Percentiles rank a stretch among this genome's conserved stretches.
These are phyloP conservation scores for Cosmorhoe ocellata DNA, from an alignment of 2,888 invertebrate species.

Conservation along the genomic window DNA sequence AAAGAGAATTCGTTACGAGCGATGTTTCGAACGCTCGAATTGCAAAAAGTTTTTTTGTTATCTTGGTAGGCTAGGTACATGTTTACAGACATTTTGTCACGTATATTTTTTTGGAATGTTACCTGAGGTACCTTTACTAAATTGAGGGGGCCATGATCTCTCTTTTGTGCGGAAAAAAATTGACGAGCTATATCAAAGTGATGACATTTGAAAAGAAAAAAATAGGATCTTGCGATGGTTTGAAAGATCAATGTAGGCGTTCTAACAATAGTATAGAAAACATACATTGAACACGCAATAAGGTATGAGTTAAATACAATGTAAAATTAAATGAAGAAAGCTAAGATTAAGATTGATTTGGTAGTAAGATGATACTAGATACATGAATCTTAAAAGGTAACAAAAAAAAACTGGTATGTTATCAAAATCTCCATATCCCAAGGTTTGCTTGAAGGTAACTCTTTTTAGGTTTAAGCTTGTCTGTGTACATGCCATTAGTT, in stretches of 20 bases:
- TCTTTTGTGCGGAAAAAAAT: slow-evolving; percentile 55
- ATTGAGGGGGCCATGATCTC: slow-evolving; percentile 66
- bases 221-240: slow-evolving; percentile 38
- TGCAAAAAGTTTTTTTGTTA: slow-evolving; percentile 56
- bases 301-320: slow-evolving; percentile 8
- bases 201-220: slow-evolving; percentile 62
- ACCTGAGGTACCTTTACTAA: slow-evolving; percentile 70
- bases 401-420: no score
- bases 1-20: slow-evolving; percentile 64
- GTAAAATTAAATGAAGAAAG: no score
- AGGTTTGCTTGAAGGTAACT: no score
- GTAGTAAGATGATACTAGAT: no score
- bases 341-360: no score
- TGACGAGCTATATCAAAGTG: slow-evolving; percentile 66
- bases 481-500: no score
- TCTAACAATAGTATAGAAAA: slow-evolving; percentile 14
- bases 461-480: no score
- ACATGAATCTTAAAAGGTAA: no score
- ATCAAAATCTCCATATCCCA: no score
- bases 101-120: slow-evolving; percentile 67
- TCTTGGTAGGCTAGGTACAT: slow-evolving; percentile 72
- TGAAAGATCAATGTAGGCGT: slow-evolving; percentile 25
- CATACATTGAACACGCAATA: neutral
- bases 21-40: slow-evolving; percentile 52
- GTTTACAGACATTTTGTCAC: slow-evolving; percentile 82